Evolutionary conservation across 1,140 invertebrate species (phyloP).

Genomic region (Rhagoletis pomonella): DNA sequence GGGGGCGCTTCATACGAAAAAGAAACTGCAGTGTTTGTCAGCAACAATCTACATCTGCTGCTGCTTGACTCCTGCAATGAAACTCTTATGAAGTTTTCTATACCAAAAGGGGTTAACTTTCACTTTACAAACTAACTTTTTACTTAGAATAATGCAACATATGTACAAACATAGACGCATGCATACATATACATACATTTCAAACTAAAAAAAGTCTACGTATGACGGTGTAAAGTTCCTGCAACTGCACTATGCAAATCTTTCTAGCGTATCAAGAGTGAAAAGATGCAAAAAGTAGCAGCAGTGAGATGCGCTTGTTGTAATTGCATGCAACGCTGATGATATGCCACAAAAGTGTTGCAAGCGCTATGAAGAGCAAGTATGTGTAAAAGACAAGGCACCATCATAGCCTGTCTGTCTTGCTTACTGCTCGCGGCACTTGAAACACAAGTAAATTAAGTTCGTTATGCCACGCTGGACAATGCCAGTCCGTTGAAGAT

Average conservation of each 20-base stretch:
- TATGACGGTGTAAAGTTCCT: slow-evolving; percentile 4
- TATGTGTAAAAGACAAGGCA: slow-evolving; percentile 5
- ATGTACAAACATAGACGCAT: too few species aligned
- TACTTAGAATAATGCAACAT: neutral
- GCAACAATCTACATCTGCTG: slow-evolving; percentile 17
- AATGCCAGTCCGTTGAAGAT: slow-evolving; percentile 6
- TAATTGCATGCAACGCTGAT: slow-evolving; percentile 43
- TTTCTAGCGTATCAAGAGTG: slow-evolving; percentile 28
- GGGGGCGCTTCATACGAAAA: neutral
- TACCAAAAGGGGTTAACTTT: slow-evolving; percentile 34
- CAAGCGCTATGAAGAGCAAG: slow-evolving; percentile 11
- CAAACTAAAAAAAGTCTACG: neutral
- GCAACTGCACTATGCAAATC: slow-evolving; percentile 27
- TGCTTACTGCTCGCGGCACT: neutral
- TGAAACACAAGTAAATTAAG: slow-evolving; percentile 26
- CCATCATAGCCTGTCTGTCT: neutral
- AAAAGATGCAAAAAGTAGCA: neutral
- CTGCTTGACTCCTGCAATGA: neutral
- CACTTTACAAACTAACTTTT: slow-evolving; percentile 44
- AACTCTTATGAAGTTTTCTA: slow-evolving; percentile 46
- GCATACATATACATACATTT: too few species aligned
- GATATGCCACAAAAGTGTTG: slow-evolving; percentile 41
- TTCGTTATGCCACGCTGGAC: slow-evolving; percentile 43
- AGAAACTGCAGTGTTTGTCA: neutral
- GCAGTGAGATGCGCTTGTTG: neutral